Evolutionary conservation across 2,113 vertebrate genomes (phyloP).

Genomic region (Octodon degus): DNA sequence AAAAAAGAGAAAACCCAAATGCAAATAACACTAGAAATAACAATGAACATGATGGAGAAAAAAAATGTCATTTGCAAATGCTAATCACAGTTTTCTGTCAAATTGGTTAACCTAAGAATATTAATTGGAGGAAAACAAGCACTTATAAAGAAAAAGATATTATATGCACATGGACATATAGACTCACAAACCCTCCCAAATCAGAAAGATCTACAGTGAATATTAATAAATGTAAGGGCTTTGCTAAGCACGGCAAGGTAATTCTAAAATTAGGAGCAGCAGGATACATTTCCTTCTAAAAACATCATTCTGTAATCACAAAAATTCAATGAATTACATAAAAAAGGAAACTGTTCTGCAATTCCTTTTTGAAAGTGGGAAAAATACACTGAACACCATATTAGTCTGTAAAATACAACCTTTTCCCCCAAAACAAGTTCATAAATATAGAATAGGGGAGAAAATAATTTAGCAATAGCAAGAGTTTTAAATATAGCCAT

Average conservation of each 20-base stretch:
- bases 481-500: neutral
- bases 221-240: neutral
- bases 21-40: neutral
- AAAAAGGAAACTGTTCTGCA: neutral
- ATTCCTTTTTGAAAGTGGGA: neutral
- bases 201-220: neutral
- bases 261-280: neutral
- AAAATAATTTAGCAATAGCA: neutral
- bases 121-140: neutral
- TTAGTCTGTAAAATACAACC: neutral
- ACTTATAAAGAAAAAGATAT: neutral
- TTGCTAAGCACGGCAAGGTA: neutral
- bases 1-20: constrained; percentile 8
- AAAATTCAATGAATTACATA: neutral
- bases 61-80: neutral
- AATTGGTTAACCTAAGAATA: neutral
- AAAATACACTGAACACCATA: neutral
- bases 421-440: neutral
- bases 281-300: neutral
- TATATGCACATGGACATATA: neutral
- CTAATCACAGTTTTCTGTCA: neutral
- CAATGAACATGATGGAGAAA: neutral
- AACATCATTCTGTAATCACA: neutral
- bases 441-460: neutral
- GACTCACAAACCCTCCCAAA: neutral